phyloP scores from a whole-genome alignment of 2,113 vertebrate genomes.

The Ciconia maguari region DNA sequence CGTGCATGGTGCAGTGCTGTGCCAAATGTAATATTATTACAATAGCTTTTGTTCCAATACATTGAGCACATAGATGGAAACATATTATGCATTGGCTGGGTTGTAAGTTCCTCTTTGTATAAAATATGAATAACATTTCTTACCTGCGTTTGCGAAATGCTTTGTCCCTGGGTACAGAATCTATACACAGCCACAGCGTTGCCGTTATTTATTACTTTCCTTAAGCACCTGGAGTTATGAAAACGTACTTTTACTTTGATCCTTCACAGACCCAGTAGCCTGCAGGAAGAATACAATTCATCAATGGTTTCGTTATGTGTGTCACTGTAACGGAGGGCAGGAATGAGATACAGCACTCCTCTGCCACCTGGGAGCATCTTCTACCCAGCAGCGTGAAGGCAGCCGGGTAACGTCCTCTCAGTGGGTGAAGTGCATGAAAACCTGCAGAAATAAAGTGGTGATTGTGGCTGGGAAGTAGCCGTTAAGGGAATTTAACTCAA shows the following conservation, averaged over 20 bases:
- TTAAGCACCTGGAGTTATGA: constrained; percentile 16
- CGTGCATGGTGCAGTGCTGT: neutral
- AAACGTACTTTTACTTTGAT: constrained; percentile 43
- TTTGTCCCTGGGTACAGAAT: constrained; percentile 1
- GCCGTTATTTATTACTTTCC: constrained; percentile 41
- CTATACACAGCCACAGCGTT: neutral
- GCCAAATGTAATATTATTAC: neutral
- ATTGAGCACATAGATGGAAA: neutral
- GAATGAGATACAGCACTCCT: neutral
- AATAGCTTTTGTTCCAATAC: constrained; percentile 37
- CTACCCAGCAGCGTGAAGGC: neutral
- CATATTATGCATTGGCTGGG: constrained; percentile 6
- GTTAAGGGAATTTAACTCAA: neutral
- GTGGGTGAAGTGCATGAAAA: neutral
- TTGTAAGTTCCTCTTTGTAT: constrained; percentile 10
- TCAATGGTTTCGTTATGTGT: constrained; percentile 7
- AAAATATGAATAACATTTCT: constrained; percentile 38
- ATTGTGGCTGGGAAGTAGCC: constrained; percentile 1
- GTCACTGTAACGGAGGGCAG: neutral
- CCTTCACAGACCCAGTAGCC: constrained; percentile 7
- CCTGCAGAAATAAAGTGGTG: neutral
- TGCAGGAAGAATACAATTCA: constrained; percentile 43
- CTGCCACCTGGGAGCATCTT: constrained; percentile 27
- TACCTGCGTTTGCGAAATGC: neutral
- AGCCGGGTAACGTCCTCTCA: neutral